Base-by-base conservation (phyloP, 1,140 invertebrate genomes). In the Eciton burchellii region DNA sequence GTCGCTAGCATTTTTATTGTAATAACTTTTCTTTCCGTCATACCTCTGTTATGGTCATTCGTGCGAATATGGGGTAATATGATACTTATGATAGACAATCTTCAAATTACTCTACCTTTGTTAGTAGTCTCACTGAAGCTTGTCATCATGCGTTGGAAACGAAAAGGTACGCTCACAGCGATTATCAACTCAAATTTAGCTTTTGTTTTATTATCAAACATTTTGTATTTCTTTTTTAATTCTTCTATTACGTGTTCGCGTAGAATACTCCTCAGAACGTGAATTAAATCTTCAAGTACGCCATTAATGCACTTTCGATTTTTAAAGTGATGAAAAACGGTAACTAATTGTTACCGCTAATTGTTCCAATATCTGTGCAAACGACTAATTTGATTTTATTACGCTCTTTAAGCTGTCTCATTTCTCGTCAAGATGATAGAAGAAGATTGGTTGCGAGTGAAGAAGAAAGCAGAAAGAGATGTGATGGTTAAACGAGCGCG, bases 381-480 rank as follows among this genome's bases (percentile, higher is more conserved):
- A 45, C 14, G 43, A 43, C 21, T 45, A 24, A 21, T 45, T 65
- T 21, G 21, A 65, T 43, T 45, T 45, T 65, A 45, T 45, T 65
- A 43, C 21, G 41, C n/a, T 19, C n/a, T 71, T 47, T 8, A 66
- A 83, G 45, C 49, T 71, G 3, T 71, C 1, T 26, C 11, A 11
- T 45, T 26, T 0, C 21, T 81, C 0, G 4, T 72, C 4, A 72
- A 49, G 6, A 71, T 81, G 77, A 52, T 84, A 0, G 45, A 24
- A 0, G 49, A 81, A 49, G 82, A 84, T 57, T 81, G 77, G 77
- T 45, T 47, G 8, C 41, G 21, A 12, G 8, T 47, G 0, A 81
- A 79, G 11, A 6, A 35, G 5, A 21, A 65, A 0, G 5, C n/a
- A 19, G 57, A 81, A 0, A 65, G 14, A 81, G 8, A 14, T 16